Percentiles rank a stretch among this genome's conserved stretches.
Conservation (phyloP, 2,888 invertebrate species). For the Nephrocerus scutellatus region DNA sequence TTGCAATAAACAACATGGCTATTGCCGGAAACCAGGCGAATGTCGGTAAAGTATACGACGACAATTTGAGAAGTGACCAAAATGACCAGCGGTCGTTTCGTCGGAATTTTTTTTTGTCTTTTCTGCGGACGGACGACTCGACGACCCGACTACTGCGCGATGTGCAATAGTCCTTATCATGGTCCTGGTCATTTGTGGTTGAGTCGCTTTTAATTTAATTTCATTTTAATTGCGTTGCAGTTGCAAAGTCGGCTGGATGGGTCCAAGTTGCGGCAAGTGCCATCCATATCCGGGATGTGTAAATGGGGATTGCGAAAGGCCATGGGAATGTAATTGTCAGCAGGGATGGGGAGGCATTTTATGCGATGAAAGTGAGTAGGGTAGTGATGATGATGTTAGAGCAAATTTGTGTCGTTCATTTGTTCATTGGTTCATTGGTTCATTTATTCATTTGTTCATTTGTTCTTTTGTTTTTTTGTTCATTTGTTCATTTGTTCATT, state of each 20-base stretch:
- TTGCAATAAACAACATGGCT: slow-evolving; percentile 77
- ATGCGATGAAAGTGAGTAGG: slow-evolving; percentile 72
- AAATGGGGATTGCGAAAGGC: slow-evolving; percentile 73
- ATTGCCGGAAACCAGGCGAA: slow-evolving; percentile 71
- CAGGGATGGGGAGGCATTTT: slow-evolving; percentile 78
- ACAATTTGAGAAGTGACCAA: no score
- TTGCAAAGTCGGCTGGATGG: slow-evolving; percentile 87
- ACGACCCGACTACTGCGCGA: no score
- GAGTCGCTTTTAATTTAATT: no score
- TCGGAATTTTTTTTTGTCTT: slow-evolving; percentile 1
- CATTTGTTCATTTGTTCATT: no score
- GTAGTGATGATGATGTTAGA: no score
- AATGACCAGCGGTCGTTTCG: no score
- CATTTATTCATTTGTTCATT: no score
- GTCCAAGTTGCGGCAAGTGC: slow-evolving; percentile 66
- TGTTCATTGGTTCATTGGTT: no score
- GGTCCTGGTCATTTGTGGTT: no score
- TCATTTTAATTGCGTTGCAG: slow-evolving; percentile 29
- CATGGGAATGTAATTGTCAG: slow-evolving; percentile 87
- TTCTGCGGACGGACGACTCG: background rate
- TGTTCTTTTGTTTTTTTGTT: no score
- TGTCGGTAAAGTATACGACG: slow-evolving; percentile 54
- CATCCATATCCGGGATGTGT: slow-evolving; percentile 84
- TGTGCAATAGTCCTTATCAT: no score
- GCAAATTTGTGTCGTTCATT: no score